Base-by-base conservation (phyloP, 2,797 vertebrate genomes). In the Lithobates sylvaticus region DNA sequence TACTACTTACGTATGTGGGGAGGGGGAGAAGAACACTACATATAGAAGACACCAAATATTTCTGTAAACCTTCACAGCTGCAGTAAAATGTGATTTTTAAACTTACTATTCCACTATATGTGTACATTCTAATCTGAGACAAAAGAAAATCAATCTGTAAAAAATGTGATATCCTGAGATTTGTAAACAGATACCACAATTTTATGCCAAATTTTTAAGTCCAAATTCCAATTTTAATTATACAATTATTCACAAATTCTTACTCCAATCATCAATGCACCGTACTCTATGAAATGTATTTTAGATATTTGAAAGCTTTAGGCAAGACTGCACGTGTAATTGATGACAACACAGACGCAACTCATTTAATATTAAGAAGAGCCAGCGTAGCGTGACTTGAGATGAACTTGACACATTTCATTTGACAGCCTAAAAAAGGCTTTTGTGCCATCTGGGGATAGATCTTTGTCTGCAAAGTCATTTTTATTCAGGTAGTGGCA, bases 351-450 rank as follows among this genome's bases (percentile, higher is more conserved):
- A 3, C 54, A 0, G 88, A 80, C 44, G 71, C 81, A 76, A 75
- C 78, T 87, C 68, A 36, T 85, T 72, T 47, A 10, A 58, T 70
- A 87, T 82, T 61, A 80, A 75, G 74, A 77, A 69, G 72, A 85
- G 61, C 1, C 76, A 78, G 12, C 32, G 42, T 64, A n/a, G 8
- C 23, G 50, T 84, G 78, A 80, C 80, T 27, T 26, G 61, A 68
- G 42, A 83, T 85, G 78, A 65, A 78, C 71, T 54, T 21, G 81
- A 90, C 88, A 86, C 78, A 89, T 90, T 88, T 73, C 86, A 76
- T 78, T 87, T 89, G 90, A 90, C 89, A 90, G 81, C 76, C 74
- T 81, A 81, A 86, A 83, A 84, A 86, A 86, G 67, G 81, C 29
- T 75, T 81, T 47, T 69, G 58, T 81, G 29, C 68, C 44, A 32